Conservation (phyloP, 2,797 vertebrate species). For the Limnodromus scolopaceus region DNA sequence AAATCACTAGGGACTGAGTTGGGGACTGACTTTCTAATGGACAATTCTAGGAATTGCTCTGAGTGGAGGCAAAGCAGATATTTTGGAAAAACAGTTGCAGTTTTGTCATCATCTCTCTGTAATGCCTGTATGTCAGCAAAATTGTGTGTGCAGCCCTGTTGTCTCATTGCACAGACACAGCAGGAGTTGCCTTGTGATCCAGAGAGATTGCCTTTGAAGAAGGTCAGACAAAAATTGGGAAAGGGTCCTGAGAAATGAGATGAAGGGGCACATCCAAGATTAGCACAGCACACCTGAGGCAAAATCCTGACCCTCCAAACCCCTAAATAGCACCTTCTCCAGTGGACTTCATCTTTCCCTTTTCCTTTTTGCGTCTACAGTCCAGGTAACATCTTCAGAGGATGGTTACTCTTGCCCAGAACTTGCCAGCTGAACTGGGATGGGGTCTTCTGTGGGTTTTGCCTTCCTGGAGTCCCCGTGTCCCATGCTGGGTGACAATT, state of each 20-base stretch:
- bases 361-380: background rate
- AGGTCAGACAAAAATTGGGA: background rate
- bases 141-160: fast-evolving
- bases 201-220: background rate
- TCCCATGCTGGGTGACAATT: fast-evolving
- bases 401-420: background rate
- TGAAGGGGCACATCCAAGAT: background rate
- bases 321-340: background rate
- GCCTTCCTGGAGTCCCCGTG: background rate
- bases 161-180: background rate
- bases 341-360: background rate
- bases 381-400: background rate
- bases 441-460: background rate
- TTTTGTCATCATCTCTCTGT: background rate
- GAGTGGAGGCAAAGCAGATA: background rate
- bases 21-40: background rate
- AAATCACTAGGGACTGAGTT: background rate
- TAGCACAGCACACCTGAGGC: background rate
- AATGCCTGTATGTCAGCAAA: background rate
- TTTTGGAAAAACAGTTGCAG: background rate
- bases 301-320: background rate
- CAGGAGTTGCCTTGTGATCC: background rate
- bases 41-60: background rate
- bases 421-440: background rate
- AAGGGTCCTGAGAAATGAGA: background rate